Evolutionary conservation across 2,113 vertebrate species (phyloP), one percentile per base, ranked within the genome.

Genomic region (Macquaria australasica): DNA sequence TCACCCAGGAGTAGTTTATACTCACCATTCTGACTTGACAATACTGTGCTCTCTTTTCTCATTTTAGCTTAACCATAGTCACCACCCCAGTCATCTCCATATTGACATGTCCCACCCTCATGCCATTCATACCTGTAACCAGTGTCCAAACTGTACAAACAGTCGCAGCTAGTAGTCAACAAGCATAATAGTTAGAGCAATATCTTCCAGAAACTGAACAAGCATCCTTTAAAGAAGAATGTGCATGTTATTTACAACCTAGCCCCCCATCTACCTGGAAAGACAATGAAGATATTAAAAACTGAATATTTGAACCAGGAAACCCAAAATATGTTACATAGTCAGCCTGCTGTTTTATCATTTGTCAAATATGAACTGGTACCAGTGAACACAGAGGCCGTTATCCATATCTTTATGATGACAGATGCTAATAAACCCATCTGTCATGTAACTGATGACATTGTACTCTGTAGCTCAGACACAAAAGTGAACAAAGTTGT

Each of bases 41-140:
- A 69, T 84, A 80, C 81, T 86, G 83, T 84, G 53, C 59, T 63
- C 82, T 82, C 72, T 80, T 28, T 78, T 1, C 41, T 21, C 20
- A 21, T 50, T 21, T 75, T 68, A 53, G 43, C 11, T 50, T 56
- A 43, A 48, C 56, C 56, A 11, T 5, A 39, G 14, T 63, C 18
- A 23, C 10, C 16, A 51, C 3, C 56, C 67, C 23, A 34, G 25
- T 8, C 14, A 69, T 62, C 8, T n/a, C 20, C 10, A 10, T 28
- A 39, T 66, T 55, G 25, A 10, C 21, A 14, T 2, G 20, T 31
- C 28, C 48, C 45, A 28, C 53, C 53, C 25, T 51, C 56, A 71
- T 60, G 43, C 15, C 56, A 21, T 23, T 50, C 8, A 10, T 28
- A 48, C 56, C 34, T 34, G 6, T 31, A 74, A 45, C 50, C 18